Base-by-base conservation (phyloP, 2,888 invertebrate genomes). In the Osmoderma eremita region DNA sequence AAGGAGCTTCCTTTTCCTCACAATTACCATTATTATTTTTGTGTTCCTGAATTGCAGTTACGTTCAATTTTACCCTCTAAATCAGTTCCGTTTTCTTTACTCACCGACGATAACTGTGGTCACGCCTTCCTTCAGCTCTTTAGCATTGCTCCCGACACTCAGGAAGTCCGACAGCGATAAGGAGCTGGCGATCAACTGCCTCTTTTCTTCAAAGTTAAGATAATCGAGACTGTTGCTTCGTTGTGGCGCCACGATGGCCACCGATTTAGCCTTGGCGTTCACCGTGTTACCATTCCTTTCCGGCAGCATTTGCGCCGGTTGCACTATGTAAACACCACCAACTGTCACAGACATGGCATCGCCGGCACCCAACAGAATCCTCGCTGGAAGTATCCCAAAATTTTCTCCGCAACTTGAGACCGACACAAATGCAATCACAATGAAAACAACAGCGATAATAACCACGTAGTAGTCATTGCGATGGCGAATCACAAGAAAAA, bases 181-280 rank as follows among this genome's bases (percentile, higher is more conserved):
- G 61, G 94, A 93, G 71, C 94, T 94, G 53, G 94, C 94, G 73
- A 95, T 95, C 79, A 95, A 85, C 83, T 94, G 93, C 76, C 94
- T 86, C 82, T 94, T 94, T 86, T 95, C 94, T 83, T 94, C 94
- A 82, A 95, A 95, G 84, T 95, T 94, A 67, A 95, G 87, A 84
- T 93, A 92, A 86, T 94, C 94, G 85, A 94, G 87, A 79, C 93
- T 93, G 83, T 90, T 92, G 84, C 93, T 93, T 77, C 92, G 83
- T 76, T 90, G 90, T 0, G 90, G 90, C 30, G 88, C 86, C 30
- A 90, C 89, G 24, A 90, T 89, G 62, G 90, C 88, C 67, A 89
- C 88, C 15, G 87, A 88, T 74, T 88, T 88, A 76, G 78, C 77
- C 73, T 79, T 79, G 64, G 72, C 50, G 62, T 69, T 63, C 51